phyloP scores from a whole-genome alignment of 2,797 vertebrate species.

The Bradypodion pumilum region DNA sequence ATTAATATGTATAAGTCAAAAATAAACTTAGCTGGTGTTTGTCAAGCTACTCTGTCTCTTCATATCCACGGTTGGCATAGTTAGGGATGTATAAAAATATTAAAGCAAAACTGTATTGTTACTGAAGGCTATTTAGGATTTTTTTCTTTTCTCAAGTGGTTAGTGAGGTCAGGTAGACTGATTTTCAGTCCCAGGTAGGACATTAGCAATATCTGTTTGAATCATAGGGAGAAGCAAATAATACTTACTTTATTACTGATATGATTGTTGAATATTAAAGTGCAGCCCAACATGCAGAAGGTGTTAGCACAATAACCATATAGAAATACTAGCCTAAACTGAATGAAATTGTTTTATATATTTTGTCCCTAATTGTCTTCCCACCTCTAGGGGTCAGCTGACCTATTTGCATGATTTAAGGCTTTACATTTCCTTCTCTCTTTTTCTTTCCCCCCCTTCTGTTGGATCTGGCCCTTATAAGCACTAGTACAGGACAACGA shows the following conservation, averaged over 20 bases:
- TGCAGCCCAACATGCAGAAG: no score
- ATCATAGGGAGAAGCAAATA: neutral
- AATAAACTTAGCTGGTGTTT: constrained; percentile 38
- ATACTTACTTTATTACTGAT: neutral
- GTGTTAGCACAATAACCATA: no score
- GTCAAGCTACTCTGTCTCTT: constrained; percentile 43
- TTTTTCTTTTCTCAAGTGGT: neutral
- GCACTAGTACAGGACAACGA: no score
- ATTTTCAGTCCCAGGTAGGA: neutral
- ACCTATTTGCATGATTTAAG: no score
- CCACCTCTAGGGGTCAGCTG: no score
- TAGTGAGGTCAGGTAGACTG: neutral
- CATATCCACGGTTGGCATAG: constrained; percentile 44
- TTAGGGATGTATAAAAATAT: constrained; percentile 36
- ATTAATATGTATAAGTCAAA: constrained; percentile 34
- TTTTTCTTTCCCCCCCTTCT: no score
- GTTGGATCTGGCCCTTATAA: no score
- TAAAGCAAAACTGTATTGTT: constrained; percentile 26
- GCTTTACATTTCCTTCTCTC: no score
- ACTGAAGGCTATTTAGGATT: constrained; percentile 11
- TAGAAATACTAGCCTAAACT: no score
- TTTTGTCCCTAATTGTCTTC: no score
- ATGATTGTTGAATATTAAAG: no score
- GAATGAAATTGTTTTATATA: no score
- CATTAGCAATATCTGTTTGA: constrained; percentile 1